Percentiles rank a stretch among this genome's conserved stretches.
Conservation (phyloP, 2,797 vertebrate species). For the Toxotes lorentzi region DNA sequence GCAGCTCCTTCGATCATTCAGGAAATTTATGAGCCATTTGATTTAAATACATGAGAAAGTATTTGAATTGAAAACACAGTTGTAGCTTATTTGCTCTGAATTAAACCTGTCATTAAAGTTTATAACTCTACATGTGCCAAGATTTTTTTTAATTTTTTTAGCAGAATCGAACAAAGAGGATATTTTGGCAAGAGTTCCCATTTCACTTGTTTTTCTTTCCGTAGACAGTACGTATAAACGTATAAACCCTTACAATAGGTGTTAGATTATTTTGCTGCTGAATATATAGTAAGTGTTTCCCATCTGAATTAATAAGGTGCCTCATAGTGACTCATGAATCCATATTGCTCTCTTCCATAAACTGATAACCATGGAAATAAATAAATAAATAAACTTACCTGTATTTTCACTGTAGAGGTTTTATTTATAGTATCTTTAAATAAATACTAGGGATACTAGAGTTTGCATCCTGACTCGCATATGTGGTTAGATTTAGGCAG, state of each 20-base stretch:
- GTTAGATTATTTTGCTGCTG: constrained; percentile 47
- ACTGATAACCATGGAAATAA: background rate
- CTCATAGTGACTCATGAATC: constrained; percentile 16
- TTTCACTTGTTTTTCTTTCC: constrained; percentile 54
- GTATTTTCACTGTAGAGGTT: no score
- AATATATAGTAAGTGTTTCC: constrained; percentile 25
- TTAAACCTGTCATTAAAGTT: constrained; percentile 67
- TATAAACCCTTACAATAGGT: constrained; percentile 49
- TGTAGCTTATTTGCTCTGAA: constrained; percentile 58
- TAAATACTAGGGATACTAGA: background rate
- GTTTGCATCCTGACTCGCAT: background rate
- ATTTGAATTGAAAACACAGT: constrained; percentile 53
- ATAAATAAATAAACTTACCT: no score
- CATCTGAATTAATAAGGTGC: constrained; percentile 16
- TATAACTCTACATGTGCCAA: constrained; percentile 45
- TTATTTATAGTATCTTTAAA: no score
- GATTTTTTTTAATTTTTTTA: constrained; percentile 7
- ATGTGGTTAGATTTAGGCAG: background rate
- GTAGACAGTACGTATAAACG: constrained; percentile 51
- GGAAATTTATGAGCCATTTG: constrained; percentile 43
- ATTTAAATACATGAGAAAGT: constrained; percentile 31
- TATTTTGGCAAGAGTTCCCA: constrained; percentile 32
- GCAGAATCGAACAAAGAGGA: constrained; percentile 38
- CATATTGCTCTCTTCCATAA: constrained; percentile 3
- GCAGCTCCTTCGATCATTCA: constrained; percentile 22